A percentile compares a stretch with the other conserved stretches of the same genome.
phyloP scores from a whole-genome alignment of 1,140 invertebrate species.

The Cherax destructor region DNA sequence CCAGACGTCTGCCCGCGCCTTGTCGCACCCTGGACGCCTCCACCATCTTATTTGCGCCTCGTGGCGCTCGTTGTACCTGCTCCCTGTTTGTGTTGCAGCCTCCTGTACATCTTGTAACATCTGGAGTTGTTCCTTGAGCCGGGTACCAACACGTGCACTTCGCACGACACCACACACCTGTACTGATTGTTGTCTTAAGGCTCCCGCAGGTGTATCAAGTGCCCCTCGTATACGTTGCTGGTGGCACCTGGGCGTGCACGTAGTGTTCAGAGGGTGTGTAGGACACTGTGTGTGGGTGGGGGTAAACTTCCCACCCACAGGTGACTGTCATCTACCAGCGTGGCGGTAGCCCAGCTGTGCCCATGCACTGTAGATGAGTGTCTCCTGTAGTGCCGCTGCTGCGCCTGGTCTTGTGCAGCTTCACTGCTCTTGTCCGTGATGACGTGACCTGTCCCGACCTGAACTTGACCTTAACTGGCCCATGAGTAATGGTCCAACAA shows the following conservation, averaged over 20 bases:
- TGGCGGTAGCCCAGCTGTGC: background rate
- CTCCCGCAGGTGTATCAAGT: background rate
- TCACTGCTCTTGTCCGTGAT: conserved; percentile 2
- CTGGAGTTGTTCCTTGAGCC: background rate
- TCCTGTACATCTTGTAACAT: background rate
- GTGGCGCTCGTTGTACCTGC: too few relatives aligned
- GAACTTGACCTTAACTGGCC: conserved; percentile 36
- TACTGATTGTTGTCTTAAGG: background rate
- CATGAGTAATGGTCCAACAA: conserved; percentile 67
- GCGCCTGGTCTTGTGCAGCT: background rate
- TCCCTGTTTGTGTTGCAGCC: background rate
- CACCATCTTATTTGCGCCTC: background rate
- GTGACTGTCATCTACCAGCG: background rate
- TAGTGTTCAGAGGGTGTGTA: background rate
- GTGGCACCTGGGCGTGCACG: background rate
- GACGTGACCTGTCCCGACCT: conserved; percentile 43
- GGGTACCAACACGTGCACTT: background rate
- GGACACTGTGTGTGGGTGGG: background rate
- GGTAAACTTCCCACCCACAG: background rate
- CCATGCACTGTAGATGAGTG: background rate
- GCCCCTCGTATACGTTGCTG: background rate
- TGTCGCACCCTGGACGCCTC: background rate
- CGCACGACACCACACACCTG: background rate
- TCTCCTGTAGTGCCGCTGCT: background rate
- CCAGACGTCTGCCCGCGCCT: background rate